Percentiles rank a stretch among this genome's conserved stretches.
Conservation (phyloP, 2,888 invertebrate species). For the Balanococcus diminutus region DNA sequence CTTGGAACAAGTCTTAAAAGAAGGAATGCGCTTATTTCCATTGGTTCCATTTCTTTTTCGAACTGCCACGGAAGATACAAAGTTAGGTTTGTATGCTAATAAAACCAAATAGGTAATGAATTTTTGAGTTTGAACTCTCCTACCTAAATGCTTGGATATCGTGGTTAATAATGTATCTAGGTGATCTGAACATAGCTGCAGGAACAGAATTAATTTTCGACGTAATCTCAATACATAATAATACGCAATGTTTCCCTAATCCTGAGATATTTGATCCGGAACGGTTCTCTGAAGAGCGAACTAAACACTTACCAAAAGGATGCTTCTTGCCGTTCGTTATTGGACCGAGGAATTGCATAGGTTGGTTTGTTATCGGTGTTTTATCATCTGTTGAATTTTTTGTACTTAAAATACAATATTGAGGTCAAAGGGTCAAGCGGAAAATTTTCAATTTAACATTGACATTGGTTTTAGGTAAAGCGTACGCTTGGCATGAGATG, state of each 20-base stretch:
- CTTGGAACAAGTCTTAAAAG: background rate
- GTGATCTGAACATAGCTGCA: slow-evolving; percentile 64
- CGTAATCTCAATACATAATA: slow-evolving; percentile 66
- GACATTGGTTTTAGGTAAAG: background rate
- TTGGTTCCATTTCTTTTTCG: background rate
- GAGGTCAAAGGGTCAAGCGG: no score
- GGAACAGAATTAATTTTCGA: slow-evolving; percentile 66
- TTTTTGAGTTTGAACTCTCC: no score
- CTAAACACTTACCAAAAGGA: slow-evolving; percentile 64
- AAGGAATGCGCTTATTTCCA: background rate
- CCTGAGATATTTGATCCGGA: slow-evolving; percentile 68
- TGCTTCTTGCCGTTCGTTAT: slow-evolving; percentile 63
- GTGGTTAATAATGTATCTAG: no score
- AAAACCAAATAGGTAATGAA: no score
- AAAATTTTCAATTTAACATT: no score
- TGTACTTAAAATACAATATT: no score
- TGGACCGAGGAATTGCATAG: slow-evolving; percentile 62
- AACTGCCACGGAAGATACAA: background rate
- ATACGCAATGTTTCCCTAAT: slow-evolving; percentile 66
- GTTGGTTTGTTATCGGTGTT: slow-evolving; percentile 59
- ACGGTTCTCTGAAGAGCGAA: slow-evolving; percentile 65
- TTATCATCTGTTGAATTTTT: no score
- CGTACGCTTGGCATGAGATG: slow-evolving; percentile 1
- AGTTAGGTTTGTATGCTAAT: background rate
- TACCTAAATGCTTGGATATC: no score